These are phyloP conservation scores for Hassar affinis DNA, from an alignment of 2,113 vertebrate genomes.

Conservation along the genomic window DNA sequence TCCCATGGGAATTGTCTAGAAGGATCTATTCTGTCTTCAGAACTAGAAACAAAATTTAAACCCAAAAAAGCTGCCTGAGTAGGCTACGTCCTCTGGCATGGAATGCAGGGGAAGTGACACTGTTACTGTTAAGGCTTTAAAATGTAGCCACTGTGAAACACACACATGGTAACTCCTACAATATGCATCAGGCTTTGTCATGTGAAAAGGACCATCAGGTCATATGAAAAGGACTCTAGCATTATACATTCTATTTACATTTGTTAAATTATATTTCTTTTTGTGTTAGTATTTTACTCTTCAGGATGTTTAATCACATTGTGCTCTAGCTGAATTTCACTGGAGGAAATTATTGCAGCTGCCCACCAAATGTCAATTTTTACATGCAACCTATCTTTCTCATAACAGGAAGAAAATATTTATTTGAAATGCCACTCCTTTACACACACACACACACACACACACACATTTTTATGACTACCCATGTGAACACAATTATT, in stretches of 20 bases:
- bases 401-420: conserved; percentile 36
- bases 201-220: background rate
- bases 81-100: background rate
- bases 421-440: background rate
- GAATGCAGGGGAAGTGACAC: background rate
- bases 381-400: background rate
- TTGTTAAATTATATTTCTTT: background rate
- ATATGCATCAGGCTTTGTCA: background rate
- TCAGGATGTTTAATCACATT: background rate
- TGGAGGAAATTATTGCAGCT: conserved; percentile 45
- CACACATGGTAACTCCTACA: background rate
- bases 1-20: background rate
- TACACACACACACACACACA: background rate
- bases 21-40: background rate
- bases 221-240: background rate
- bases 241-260: background rate
- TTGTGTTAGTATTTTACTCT: background rate
- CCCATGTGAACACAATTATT: background rate
- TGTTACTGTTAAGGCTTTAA: background rate
- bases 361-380: conserved; percentile 41
- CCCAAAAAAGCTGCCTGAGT: background rate
- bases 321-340: conserved; percentile 23
- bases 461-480: background rate
- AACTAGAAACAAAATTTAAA: background rate
- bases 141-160: background rate